Base-by-base conservation (phyloP, 2,113 vertebrate genomes). In the Proterorhinus semilunaris region DNA sequence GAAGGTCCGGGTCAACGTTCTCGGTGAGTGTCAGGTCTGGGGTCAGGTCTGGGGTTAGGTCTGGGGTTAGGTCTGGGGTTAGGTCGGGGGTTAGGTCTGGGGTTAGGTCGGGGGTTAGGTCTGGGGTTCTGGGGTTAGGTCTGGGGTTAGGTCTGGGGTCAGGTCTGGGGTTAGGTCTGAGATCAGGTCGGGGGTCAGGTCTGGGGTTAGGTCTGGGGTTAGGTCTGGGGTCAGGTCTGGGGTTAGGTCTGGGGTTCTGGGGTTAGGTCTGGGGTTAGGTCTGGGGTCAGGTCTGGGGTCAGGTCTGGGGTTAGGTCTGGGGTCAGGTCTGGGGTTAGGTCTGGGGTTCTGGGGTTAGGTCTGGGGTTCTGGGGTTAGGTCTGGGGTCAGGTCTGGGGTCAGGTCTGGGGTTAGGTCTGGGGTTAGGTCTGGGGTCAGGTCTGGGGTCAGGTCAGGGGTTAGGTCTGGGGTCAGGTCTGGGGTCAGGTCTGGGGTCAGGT, bases 1-100 rank as follows among this genome's bases (percentile, higher is more conserved):
- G 27, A 94, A 94, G 83, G 80, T 98, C 81, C 89, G 95, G 86
- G 96, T 99, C 78, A 94, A 88, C 78, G 95, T 99, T 47, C 94
- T 98, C 50, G 98, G 98, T 99, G 94, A 63, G 62, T 47, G 10
- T 57, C 9, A 7, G 21, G 16, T 53, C 7, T 16, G 15, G 11
- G 51, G 8, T 16, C 9, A 53, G n/a, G 8, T 17, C 52, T n/a
- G n/a, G n/a, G n/a, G n/a, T 1, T 15, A 1, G 16, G 9, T 1
- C 21, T 10, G 7, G 21, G 10, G 1, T 15, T 51, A 51, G 13
- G n/a, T 15, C 50, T n/a, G 50, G 13, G 27, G 13, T 51, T n/a
- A 55, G 53, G 10, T n/a, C 10, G n/a, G n/a, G n/a, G n/a, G n/a
- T 10, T 54, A 8, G 53, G 6, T 16, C 17, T 54, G n/a, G 54